These are phyloP conservation scores for Drosophila greeni DNA, from an alignment of 2,888 invertebrate species.

Conservation along the genomic window DNA sequence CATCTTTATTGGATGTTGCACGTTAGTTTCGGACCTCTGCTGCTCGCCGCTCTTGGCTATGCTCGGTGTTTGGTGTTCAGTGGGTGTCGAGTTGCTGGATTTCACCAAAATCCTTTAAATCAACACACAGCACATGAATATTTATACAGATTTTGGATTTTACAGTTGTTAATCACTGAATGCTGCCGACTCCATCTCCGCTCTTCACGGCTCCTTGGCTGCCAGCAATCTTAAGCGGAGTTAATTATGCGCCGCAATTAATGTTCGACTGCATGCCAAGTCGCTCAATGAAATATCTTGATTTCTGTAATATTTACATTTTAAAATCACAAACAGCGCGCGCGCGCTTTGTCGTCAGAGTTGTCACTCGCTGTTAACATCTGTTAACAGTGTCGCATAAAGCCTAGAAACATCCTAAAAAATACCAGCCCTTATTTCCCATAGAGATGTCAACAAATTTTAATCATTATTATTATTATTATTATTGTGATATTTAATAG, in stretches of 20 bases:
- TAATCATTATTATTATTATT: not conserved
- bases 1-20: conserved; percentile 56
- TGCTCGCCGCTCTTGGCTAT: conserved; percentile 15
- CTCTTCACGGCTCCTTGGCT: conserved; percentile 62
- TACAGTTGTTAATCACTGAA: conserved; percentile 60
- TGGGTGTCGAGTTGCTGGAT: conserved; percentile 44
- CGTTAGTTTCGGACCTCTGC: conserved; percentile 59
- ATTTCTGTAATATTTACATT: not conserved
- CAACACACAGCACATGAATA: conserved; percentile 60
- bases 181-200: conserved; percentile 33
- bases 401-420: not conserved
- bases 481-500: no score
- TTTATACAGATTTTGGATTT: conserved; percentile 61
- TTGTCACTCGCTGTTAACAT: conserved; percentile 2
- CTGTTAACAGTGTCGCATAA: not conserved
- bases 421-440: not conserved
- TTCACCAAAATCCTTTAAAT: conserved; percentile 65
- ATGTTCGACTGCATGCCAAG: conserved; percentile 48
- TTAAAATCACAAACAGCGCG: conserved; percentile 1
- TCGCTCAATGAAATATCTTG: conserved; percentile 7
- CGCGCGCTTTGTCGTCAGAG: conserved; percentile 7
- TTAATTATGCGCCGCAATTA: conserved; percentile 62
- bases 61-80: conserved; percentile 3
- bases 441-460: not conserved
- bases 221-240: conserved; percentile 66